Percentiles rank a stretch among this genome's conserved stretches.
These are phyloP conservation scores for Muscicapa striata DNA, from an alignment of 2,797 vertebrate species.

Conservation along the genomic window DNA sequence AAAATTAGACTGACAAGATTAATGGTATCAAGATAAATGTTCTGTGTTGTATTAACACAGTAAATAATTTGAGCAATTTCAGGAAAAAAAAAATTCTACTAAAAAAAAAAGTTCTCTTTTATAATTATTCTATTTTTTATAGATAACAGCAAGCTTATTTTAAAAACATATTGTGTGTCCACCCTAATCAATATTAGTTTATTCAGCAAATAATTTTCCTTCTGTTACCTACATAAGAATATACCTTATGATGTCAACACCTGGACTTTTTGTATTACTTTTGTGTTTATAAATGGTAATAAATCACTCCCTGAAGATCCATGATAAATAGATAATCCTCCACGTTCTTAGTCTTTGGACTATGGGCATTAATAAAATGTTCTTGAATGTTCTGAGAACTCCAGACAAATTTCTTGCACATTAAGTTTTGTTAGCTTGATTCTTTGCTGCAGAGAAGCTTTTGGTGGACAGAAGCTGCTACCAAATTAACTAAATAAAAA, in stretches of 20 bases:
- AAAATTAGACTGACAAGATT: neutral
- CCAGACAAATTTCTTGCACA: neutral
- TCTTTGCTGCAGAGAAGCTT: neutral
- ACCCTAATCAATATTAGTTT: neutral
- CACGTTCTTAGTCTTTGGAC: neutral
- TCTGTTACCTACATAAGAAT: neutral
- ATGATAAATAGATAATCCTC: neutral
- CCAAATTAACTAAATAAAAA: neutral
- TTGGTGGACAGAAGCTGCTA: neutral
- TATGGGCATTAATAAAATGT: neutral
- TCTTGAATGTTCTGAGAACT: neutral
- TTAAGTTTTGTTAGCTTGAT: neutral
- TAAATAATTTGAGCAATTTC: neutral
- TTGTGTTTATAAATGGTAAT: neutral
- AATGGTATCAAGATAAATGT: neutral
- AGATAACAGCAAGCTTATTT: neutral
- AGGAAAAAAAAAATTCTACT: neutral
- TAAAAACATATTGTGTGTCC: neutral
- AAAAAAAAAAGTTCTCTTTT: neutral
- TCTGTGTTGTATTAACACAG: neutral
- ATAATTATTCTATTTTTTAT: neutral
- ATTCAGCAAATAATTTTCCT: neutral
- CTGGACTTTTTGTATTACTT: neutral
- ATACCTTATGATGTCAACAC: neutral
- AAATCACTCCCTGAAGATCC: neutral